Evolutionary conservation across 2,113 vertebrate genomes (phyloP).

Genomic region (Macrotus californicus): DNA sequence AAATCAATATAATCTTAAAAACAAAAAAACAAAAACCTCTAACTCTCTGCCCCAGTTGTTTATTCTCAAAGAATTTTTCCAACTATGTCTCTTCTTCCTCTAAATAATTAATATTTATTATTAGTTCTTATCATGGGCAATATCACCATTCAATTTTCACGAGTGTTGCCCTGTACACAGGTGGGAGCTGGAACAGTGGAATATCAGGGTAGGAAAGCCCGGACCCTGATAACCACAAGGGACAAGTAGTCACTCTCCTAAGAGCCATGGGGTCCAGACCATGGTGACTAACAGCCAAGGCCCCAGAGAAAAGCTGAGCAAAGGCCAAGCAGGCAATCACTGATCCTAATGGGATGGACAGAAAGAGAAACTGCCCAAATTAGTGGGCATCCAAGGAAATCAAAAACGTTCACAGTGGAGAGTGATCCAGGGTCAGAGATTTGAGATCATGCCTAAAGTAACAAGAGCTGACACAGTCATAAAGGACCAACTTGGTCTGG

Average conservation of each 20-base stretch:
- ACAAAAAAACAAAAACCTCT: not conserved
- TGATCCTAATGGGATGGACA: not conserved
- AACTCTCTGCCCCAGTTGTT: not conserved
- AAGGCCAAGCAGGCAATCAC: not conserved
- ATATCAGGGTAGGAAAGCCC: not conserved
- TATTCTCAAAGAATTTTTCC: not conserved
- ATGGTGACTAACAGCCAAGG: not conserved
- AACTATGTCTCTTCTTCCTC: not conserved
- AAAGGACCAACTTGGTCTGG: not conserved
- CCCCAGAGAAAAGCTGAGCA: not conserved
- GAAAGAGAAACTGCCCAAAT: not conserved
- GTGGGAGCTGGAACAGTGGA: not conserved
- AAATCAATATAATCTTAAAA: no score
- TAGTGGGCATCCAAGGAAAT: not conserved
- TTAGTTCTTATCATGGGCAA: not conserved
- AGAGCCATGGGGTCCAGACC: not conserved
- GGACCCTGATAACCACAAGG: not conserved
- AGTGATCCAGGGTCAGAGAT: not conserved
- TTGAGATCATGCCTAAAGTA: not conserved
- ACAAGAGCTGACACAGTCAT: not conserved
- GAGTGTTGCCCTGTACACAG: not conserved
- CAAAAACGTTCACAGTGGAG: not conserved
- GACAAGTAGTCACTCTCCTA: not conserved
- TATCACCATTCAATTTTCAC: not conserved
- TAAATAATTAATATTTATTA: not conserved